Conservation (phyloP, 2,888 invertebrate genomes). For the Aphidoletes aphidimyza region DNA sequence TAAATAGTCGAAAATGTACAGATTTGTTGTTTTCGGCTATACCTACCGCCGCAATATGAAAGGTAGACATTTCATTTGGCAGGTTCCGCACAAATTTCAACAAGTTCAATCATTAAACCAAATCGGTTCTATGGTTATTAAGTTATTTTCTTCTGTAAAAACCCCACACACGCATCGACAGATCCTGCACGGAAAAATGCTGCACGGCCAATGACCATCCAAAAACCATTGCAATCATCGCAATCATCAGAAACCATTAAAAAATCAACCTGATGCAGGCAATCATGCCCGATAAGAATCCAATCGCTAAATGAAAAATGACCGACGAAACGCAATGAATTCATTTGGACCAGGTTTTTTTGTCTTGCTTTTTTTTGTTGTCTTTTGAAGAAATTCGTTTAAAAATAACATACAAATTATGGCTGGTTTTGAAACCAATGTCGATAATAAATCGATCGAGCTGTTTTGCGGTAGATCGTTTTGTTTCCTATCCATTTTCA, state of each 20-base stretch:
- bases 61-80: constrained; percentile 5
- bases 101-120: constrained; percentile 36
- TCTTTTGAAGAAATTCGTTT: not conserved
- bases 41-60: constrained; percentile 2
- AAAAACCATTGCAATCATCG: not conserved
- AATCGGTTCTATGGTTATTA: constrained; percentile 45
- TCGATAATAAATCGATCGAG: not conserved
- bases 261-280: no score
- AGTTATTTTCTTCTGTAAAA: not conserved
- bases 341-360: not conserved
- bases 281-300: not conserved
- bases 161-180: constrained; percentile 11
- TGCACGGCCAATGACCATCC: not conserved
- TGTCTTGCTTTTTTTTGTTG: no score
- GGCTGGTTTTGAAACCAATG: no score
- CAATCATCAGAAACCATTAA: no score
- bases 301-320: constrained; percentile 39
- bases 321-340: not conserved
- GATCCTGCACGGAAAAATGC: not conserved
- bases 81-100: constrained; percentile 22
- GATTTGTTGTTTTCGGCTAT: not conserved
- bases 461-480: constrained; percentile 15
- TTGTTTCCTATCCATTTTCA: not conserved
- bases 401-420: not conserved
- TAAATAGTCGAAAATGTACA: not conserved